Base-by-base conservation (phyloP, 2,888 invertebrate species). In the Agriotes lineatus region DNA sequence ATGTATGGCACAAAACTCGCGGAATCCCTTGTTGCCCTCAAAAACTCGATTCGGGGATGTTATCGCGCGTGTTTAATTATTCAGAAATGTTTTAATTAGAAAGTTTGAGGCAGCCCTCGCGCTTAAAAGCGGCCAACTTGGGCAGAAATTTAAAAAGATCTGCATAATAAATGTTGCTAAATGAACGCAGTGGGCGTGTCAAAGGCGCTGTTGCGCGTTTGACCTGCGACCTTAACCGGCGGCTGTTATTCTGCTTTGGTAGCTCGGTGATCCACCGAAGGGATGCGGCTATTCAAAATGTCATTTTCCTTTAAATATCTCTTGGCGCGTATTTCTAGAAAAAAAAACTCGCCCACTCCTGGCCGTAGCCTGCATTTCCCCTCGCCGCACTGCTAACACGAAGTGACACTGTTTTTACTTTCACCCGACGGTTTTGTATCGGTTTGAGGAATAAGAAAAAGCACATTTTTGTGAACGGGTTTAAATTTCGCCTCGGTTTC, bases 241-340 rank as follows among this genome's bases (percentile, higher is more conserved):
- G 25, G 52, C 3, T 18, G 12, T n/a, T 25, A 48, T 48, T 18
- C 33, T 16, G 16, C 52, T 33, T 18, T 33, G 33, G 52, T 3
- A 19, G n/a, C 22, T 22, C 48, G 14, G n/a, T 48, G 16, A 42
- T 9, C 20, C 22, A 14, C 48, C 48, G 16, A 30, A 30, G 52
- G 52, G 52, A 7, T 52, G 52, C 18, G 6, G 5, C n/a, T 16
- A 22, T 10, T 18, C 4, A 18, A 52, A 52, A 52, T 52, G 52
- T 52, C 52, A 52, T 30, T 33, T 18, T 52, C 19, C 52, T 35
- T 52, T 35, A 52, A 52, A 52, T 52, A 52, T 48, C 48, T 25
- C 7, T 48, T 12, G n/a, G 22, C 22, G 22, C 12, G 48, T 48
- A 48, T 48, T 48, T 48, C 33, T 35, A 52, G 18, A 52, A 52